Evolutionary conservation across 2,888 invertebrate species (phyloP).

Genomic region (Chaitophorus viminalis): DNA sequence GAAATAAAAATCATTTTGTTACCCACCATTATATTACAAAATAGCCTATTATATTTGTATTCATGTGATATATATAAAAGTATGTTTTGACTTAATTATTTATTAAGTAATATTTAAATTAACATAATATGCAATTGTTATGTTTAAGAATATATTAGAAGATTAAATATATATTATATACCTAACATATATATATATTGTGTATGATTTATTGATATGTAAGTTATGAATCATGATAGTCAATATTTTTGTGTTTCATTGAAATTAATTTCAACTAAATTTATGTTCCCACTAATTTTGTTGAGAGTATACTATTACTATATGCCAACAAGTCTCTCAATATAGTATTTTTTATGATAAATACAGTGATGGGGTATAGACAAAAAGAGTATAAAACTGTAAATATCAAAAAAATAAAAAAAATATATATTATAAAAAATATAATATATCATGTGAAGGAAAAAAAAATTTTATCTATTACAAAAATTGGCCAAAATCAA

Average conservation of each 20-base stretch:
- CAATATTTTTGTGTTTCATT: slow-evolving; percentile 41
- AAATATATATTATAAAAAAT: no score
- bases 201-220: slow-evolving; percentile 2
- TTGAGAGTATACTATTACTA: no score
- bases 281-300: no score
- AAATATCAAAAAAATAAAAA: no score
- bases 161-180: slow-evolving; percentile 24
- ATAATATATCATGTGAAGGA: background rate
- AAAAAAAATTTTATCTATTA: no score
- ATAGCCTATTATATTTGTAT: slow-evolving; percentile 34
- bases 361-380: no score
- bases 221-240: slow-evolving; percentile 23
- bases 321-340: no score
- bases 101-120: slow-evolving; percentile 28
- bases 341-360: no score
- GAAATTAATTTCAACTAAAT: no score
- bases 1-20: slow-evolving; percentile 40
- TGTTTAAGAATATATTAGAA: slow-evolving; percentile 44
- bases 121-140: slow-evolving; percentile 12
- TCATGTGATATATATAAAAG: slow-evolving; percentile 23
- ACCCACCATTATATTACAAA: slow-evolving; percentile 28
- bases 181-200: background rate
- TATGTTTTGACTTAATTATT: slow-evolving; percentile 40
- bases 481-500: no score
- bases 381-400: no score